Conservation (phyloP, 2,797 vertebrate genomes). For the Delichon dasypus region DNA sequence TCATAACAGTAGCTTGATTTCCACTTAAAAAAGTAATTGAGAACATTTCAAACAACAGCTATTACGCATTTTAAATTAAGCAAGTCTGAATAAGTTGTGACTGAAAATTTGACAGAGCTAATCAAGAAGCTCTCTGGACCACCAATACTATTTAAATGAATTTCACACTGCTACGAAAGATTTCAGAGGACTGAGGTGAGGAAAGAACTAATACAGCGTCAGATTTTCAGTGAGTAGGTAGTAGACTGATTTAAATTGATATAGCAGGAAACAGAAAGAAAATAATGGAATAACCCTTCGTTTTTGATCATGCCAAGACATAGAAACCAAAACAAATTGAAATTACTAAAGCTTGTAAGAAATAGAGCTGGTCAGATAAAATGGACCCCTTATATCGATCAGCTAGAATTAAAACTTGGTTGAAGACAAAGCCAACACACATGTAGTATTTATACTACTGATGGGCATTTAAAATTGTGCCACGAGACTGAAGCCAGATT, state of each 20-base stretch:
- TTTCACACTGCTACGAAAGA: background rate
- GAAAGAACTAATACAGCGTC: background rate
- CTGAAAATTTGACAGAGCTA: slow-evolving; percentile 1
- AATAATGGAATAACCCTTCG: background rate
- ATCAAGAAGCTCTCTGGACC: background rate
- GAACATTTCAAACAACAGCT: background rate
- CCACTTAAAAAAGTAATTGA: slow-evolving; percentile 23
- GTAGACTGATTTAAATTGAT: background rate
- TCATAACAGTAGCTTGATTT: slow-evolving; percentile 1
- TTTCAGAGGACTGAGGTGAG: background rate
- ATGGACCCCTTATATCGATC: background rate
- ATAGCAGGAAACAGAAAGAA: background rate
- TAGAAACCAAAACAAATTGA: background rate
- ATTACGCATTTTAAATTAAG: background rate
- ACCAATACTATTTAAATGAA: background rate
- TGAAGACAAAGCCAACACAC: background rate
- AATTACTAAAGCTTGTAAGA: background rate
- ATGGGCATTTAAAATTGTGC: background rate
- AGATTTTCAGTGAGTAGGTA: background rate
- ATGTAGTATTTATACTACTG: background rate
- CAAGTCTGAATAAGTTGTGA: background rate
- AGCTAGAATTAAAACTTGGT: background rate
- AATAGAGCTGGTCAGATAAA: background rate
- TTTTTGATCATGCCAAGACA: background rate
- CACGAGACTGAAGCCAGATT: background rate